phyloP scores from a whole-genome alignment of 2,113 vertebrate species.

The Cisticola juncidis region DNA sequence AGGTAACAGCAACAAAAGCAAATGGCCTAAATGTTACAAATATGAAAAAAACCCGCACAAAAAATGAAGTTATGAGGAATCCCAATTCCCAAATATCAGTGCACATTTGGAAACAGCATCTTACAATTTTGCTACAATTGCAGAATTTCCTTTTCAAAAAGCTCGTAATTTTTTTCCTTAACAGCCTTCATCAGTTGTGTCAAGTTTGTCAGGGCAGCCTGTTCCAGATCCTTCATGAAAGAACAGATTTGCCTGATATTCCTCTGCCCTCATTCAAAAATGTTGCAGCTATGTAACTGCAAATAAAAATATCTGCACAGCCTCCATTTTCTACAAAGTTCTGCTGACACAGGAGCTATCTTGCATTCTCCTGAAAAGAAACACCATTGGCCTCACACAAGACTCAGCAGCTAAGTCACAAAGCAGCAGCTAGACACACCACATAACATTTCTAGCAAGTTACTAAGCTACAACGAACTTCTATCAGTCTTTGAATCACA shows the following conservation, averaged over 20 bases:
- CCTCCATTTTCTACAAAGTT: background rate
- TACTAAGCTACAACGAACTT: background rate
- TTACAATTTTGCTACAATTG: background rate
- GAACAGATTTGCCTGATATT: background rate
- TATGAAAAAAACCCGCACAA: accelerated
- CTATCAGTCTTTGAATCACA: background rate
- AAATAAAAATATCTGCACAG: background rate
- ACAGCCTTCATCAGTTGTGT: background rate
- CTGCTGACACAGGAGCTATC: background rate
- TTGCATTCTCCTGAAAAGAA: background rate
- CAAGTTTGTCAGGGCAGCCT: background rate
- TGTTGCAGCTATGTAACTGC: background rate
- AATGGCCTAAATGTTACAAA: background rate
- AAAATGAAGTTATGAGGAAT: background rate
- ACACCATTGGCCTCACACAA: background rate
- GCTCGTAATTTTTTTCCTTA: background rate
- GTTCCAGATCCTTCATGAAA: background rate
- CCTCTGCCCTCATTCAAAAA: background rate
- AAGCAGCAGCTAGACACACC: background rate
- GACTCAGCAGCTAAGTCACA: background rate
- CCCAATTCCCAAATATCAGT: background rate
- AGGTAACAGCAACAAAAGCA: background rate
- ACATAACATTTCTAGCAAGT: background rate
- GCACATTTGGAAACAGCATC: background rate
- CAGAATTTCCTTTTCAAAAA: background rate